Base-by-base conservation (phyloP, 2,113 vertebrate genomes). In the Eurypyga helias region DNA sequence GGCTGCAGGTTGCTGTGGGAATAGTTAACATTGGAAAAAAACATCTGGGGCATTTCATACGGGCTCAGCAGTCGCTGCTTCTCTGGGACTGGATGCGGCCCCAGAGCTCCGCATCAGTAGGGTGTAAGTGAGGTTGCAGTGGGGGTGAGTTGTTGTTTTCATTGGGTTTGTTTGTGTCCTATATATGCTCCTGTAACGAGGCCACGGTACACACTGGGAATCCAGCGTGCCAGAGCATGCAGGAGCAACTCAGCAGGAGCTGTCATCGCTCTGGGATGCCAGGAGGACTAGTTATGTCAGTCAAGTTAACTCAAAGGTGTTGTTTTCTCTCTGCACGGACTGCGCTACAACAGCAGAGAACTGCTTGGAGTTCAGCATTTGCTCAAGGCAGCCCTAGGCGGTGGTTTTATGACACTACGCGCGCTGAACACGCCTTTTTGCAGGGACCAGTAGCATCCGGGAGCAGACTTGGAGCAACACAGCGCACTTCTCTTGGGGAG, bases 391-490 rank as follows among this genome's bases (percentile, higher is more conserved):
- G n/a, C 62, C n/a, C 66, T 36, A 26, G n/a, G 60, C 43, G 45
- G 34, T 23, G 25, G 33, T 34, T 61, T 72, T 66, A 51, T 57
- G 55, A 51, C 0, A 1, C 51, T 31, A 23, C 28, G 43, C 41
- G 4, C 0, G 3, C 49, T 17, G 43, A 87, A 51, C 14, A 4
- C 9, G 36, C 18, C 12, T 69, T 83, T 83, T 55, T 43, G 20
- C 2, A 0, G 18, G 34, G 62, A 17, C 9, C 0, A 0, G 45
- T 65, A 29, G 62, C 5, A 2, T 38, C 25, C 54, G 61, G 60
- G 46, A 79, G 23, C 60, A 64, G 65, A 38, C 24, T 34, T 46
- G 25, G 34, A 33, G 29, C 36, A 57, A 13, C 41, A 57, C 3
- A 8, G 12, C 0, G 0, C 12, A 0, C 19, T 46, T 70, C 45